Evolutionary conservation across 2,113 vertebrate genomes (phyloP).

Genomic region (Malurus cyaneus): DNA sequence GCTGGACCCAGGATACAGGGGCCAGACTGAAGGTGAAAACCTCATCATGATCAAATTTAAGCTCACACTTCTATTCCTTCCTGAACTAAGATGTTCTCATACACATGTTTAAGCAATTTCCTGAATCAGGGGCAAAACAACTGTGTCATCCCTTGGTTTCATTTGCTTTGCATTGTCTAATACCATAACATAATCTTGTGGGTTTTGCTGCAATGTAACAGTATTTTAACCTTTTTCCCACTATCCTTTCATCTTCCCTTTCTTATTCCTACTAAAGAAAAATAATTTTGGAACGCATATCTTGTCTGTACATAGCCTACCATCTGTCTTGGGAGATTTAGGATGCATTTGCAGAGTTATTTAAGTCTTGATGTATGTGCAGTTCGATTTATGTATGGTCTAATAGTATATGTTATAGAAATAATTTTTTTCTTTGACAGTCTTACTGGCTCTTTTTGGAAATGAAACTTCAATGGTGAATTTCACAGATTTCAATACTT

Average conservation of each 20-base stretch:
- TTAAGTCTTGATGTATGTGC: conserved; percentile 54
- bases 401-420: conserved; percentile 52
- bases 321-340: conserved; percentile 60
- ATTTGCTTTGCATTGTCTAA: conserved; percentile 7
- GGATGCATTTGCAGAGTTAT: conserved; percentile 58
- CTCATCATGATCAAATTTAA: background rate
- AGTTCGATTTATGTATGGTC: conserved; percentile 56
- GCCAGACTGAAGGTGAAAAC: background rate
- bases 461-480: conserved; percentile 44
- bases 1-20: background rate
- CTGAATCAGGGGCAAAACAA: background rate
- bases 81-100: background rate
- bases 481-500: conserved; percentile 19
- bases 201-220: conserved; percentile 23
- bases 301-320: conserved; percentile 33
- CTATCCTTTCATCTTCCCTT: conserved; percentile 19
- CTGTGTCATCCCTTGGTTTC: background rate
- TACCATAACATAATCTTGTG: background rate
- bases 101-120: background rate
- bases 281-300: conserved; percentile 42
- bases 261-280: conserved; percentile 28
- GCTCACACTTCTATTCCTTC: background rate
- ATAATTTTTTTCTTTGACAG: conserved; percentile 47
- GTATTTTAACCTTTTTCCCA: background rate
- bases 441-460: conserved; percentile 59